Base-by-base conservation (phyloP, 92 coral and sea anemone species). In the Palythoa caribaeorum region DNA sequence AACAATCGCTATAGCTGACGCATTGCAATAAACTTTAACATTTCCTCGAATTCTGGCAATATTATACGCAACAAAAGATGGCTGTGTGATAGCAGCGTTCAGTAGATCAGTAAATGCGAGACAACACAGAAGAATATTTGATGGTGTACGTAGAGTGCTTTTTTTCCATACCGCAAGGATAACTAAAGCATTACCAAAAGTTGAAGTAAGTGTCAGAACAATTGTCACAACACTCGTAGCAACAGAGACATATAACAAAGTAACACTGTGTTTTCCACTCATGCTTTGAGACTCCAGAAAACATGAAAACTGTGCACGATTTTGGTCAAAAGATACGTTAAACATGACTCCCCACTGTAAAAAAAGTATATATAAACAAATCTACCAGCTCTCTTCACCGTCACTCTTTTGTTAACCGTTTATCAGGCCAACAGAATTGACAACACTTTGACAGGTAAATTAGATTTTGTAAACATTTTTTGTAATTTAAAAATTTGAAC, bases 11-110 rank as follows among this genome's bases (percentile, higher is more conserved):
- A 78, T 53, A 13, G 70, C 83, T 15, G 83, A 78, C 15, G 28
- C 83, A 14, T 78, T 78, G 83, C 83, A 78, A 13, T 78, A 78
- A 12, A 59, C 21, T 50, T 57, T 60, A 5, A 38, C 71, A 39
- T 78, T 78, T n/a, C 83, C 83, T 37, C 55, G 83, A 57, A 78
- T 36, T 59, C 83, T 60, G 17, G 83, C 83, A 15, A 78, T 37
- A 9, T 59, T 78, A 60, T 57, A 78, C 1, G 47, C 52, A 55
- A 78, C 71, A 39, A 78, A 78, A 6, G 71, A 60, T 36, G 71
- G 71, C 48, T 78, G 83, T 55, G 83, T 54, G 48, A 78, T 51
- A 11, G 55, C 35, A 57, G 83, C 83, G 35, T 78, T 78, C 28
- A 37, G 68, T 35, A 78, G 55, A 14, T 78, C 83, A 35, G 71